Evolutionary conservation across 2,888 invertebrate species (phyloP), one percentile per base, ranked within the genome.

Genomic region (Cinara cedri): DNA sequence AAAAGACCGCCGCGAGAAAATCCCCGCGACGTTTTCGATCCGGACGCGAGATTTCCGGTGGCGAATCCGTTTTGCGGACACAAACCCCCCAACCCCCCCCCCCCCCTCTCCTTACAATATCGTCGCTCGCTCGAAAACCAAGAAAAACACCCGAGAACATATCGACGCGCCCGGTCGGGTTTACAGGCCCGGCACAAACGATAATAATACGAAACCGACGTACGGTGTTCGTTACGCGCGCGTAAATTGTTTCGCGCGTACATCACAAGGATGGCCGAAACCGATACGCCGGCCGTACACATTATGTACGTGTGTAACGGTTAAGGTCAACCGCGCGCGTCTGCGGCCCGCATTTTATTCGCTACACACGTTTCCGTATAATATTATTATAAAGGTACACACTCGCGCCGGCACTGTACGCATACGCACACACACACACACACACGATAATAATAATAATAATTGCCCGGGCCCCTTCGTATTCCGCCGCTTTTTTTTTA

Each of bases 211-310:
- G 1, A 26, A 24, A 24, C 24, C 10, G 16, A 24, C 16, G 26
- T 62, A 62, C 19, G 42, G 24, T n/a, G 19, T 54, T 14, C 42
- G n/a, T n/a, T n/a, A n/a, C n/a, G 44, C 21, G 42, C 54, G 19
- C 19, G 34, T 14, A 16, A 21, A 54, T 70, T n/a, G n/a, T 57
- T 57, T 26, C 24, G 24, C 21, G 49, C 11, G n/a, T n/a, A n/a
- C n/a, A n/a, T n/a, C n/a, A 75, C 75, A 65, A 75, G 75, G 65
- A 65, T 75, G 62, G 62, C 62, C 62, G 19, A 49, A 34, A 51
- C 34, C 62, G 19, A 49, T 51, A 34, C 14, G 14, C 57, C 11
- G 44, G 16, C 49, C 13, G 13, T 13, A 34, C 6, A 34, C 6
- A 34, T 34, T 4, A 34, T 34, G 6, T n/a, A n/a, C n/a, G 19